Percentiles rank a stretch among this genome's conserved stretches.
phyloP scores from a whole-genome alignment of 1,140 invertebrate genomes.

The Sitobion miscanthi region DNA sequence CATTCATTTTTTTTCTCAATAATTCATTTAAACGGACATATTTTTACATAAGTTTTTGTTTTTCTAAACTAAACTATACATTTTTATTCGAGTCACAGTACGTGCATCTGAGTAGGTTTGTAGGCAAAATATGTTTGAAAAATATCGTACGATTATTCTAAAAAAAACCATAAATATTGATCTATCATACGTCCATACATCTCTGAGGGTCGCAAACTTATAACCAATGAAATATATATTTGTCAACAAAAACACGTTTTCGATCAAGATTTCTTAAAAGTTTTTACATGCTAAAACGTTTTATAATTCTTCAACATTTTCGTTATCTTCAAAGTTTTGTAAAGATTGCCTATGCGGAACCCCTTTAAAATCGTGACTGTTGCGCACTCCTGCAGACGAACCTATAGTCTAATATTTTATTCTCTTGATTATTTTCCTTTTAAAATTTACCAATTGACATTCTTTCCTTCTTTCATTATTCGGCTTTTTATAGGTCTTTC shows the following conservation, averaged over 20 bases:
- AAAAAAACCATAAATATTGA: not conserved
- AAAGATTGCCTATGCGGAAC: not conserved
- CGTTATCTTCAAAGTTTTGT: slow-evolving; percentile 10
- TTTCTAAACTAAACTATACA: not conserved
- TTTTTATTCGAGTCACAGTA: not conserved
- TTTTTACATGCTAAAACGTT: not conserved
- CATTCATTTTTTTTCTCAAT: not conserved
- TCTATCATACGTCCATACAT: not conserved
- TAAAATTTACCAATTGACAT: not conserved
- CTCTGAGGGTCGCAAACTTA: not conserved
- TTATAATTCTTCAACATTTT: not conserved
- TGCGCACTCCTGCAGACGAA: not conserved
- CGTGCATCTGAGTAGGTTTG: not conserved
- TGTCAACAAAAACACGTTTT: not conserved
- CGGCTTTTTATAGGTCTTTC: not conserved
- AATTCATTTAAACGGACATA: not conserved
- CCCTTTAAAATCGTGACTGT: not conserved
- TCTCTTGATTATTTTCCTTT: not conserved
- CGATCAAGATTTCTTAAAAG: not conserved
- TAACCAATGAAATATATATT: not conserved
- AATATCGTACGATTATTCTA: not conserved
- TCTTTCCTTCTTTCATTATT: not conserved
- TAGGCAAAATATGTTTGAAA: not conserved
- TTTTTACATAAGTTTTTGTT: not conserved
- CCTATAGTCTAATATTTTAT: not conserved